Evolutionary conservation across 92 coral and sea anemone genomes (phyloP), one percentile per base, ranked within the genome.

Genomic region (Metridium senile): DNA sequence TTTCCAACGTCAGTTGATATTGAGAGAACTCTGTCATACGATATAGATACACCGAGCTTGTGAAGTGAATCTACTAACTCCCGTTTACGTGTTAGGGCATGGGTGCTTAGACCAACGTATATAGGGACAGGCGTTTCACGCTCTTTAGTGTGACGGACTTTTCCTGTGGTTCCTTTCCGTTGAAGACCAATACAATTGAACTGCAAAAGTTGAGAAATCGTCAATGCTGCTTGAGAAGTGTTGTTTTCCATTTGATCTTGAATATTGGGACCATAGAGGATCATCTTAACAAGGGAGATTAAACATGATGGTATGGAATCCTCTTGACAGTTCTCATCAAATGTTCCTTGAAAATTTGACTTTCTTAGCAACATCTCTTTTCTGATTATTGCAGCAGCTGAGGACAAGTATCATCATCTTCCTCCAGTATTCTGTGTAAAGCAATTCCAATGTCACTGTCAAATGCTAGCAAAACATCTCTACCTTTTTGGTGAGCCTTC

Each of bases 331-430:
- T 22, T 62, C 33, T 62, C 25, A 10, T 62, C 68, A 18, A 62
- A 62, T 62, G 68, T 65, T 63, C 39, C 71, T 75, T 74, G 39
- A 58, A 85, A 85, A 21, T 64, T 81, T 29, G 59, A 51, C 61
- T 72, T 80, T 51, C n/a, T 26, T 67, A 73, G 49, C 45, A 74
- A 58, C 71, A 74, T 74, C 1, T 85, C 86, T 70, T 76, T 85
- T 39, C 78, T 66, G 11, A 85, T 51, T 18, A 80, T 67, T 19
- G 64, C 43, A 22, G 89, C 89, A 30, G 86, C 58, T 49, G 63
- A 67, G 27, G 85, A 22, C 49, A 33, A 28, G 81, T 80, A 26
- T 85, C 81, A 68, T 34, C 34, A 18, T 58, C 86, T 71, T 80
- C 85, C 16, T 72, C 58, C 34, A 62, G 68, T 74, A 80, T 70